Base-by-base conservation (phyloP, 1,140 invertebrate species). In the Diachasma alloeum region DNA sequence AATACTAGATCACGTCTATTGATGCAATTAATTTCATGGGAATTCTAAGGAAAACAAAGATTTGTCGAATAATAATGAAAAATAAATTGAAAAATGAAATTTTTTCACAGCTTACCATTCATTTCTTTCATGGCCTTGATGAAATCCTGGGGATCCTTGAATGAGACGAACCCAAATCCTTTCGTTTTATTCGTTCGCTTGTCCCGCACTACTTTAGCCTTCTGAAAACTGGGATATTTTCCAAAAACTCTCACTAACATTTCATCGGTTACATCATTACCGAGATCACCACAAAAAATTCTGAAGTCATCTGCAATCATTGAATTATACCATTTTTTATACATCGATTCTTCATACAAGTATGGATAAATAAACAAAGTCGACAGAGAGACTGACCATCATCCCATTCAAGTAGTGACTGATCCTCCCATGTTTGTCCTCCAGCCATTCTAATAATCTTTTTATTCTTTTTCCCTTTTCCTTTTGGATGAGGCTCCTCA, bases 261-360 rank as follows among this genome's bases (percentile, higher is more conserved):
- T 87, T 99, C 98, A 85, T 99, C 98, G 0, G 97, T 99, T 0
- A 99, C 98, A 90, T 99, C 98, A 88, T 99, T 99, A 3, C 99
- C 99, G 6, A 99, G 91, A 92, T 99, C 99, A 42, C 99, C 99
- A 88, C 98, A 99, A 89, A 99, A 99, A 87, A 99, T 95, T 79
- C 98, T 91, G 88, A 98, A 99, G 91, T 99, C 98, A 92, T 98
- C 97, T 94, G 74, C 6, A 85, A 84, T 80, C n/a, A n/a, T n/a
- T 17, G 81, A 75, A 84, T 31, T 53, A 11, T 31, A 36, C 72
- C 6, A 36, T 73, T 26, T 39, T 13, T 59, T 69, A 37, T 48
- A 26, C 59, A 26, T 26, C n/a, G n/a, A 19, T 9, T 26, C 19
- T 63, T 26, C 9, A 71, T 22, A 6, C 2, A 31, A n/a, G 8